phyloP scores from a whole-genome alignment of 2,113 vertebrate genomes.

The Sylvia atricapilla region DNA sequence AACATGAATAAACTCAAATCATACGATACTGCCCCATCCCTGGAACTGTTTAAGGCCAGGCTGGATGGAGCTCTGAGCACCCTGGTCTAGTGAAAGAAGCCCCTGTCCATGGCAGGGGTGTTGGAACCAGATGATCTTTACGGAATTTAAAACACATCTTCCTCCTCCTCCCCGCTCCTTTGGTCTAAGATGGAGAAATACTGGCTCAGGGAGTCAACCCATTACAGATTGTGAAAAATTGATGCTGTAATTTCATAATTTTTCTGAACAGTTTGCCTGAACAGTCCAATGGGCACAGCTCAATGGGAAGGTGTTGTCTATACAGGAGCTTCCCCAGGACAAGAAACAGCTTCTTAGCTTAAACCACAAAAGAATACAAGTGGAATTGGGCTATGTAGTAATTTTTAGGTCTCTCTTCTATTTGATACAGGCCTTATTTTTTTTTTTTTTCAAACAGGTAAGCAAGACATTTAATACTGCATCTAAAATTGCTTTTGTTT shows the following conservation, averaged over 20 bases:
- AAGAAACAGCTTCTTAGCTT: background rate
- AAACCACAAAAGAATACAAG: background rate
- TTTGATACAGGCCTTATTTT: background rate
- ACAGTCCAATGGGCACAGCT: background rate
- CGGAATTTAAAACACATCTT: background rate
- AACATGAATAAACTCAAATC: background rate
- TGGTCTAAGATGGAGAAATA: background rate
- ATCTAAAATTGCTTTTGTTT: background rate
- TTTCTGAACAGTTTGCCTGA: background rate
- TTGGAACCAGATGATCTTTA: background rate
- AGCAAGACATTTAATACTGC: background rate
- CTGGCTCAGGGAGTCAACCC: background rate
- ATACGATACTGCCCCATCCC: background rate
- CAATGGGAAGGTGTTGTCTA: background rate
- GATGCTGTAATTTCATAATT: background rate
- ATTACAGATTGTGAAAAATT: background rate
- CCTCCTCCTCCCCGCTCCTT: fast-evolving
- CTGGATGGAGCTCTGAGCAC: background rate
- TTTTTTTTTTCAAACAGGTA: background rate
- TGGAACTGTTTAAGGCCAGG: background rate
- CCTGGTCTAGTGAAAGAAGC: too few relatives aligned
- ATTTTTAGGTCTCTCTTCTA: background rate
- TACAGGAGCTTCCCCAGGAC: background rate
- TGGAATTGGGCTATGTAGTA: background rate
- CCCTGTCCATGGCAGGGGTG: background rate